These are phyloP conservation scores for Dascyllus trimaculatus DNA, from an alignment of 2,113 vertebrate genomes.

Conservation along the genomic window DNA sequence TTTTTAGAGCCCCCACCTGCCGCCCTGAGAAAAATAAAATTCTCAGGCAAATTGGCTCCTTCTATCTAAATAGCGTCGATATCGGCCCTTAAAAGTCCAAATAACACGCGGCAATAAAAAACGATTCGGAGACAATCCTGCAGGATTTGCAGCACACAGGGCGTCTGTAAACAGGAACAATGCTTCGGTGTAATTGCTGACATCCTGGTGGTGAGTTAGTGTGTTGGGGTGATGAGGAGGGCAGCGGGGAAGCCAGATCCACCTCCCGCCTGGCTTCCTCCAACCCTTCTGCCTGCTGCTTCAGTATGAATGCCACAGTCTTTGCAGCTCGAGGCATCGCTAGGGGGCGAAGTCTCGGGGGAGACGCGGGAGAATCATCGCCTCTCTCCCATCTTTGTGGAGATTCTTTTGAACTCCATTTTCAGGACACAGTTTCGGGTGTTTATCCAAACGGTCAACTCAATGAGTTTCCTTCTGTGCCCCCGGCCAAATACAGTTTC, in stretches of 20 bases:
- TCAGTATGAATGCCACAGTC: slow-evolving; percentile 34
- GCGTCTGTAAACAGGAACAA: slow-evolving; percentile 28
- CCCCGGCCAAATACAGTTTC: background rate
- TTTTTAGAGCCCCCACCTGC: slow-evolving; percentile 37
- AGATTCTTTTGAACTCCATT: slow-evolving; percentile 5
- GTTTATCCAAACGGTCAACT: background rate
- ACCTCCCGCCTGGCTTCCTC: slow-evolving; percentile 33
- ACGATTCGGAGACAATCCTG: slow-evolving; percentile 6
- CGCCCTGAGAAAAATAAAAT: slow-evolving; percentile 25
- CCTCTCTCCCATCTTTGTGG: slow-evolving; percentile 9
- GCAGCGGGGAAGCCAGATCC: slow-evolving; percentile 33
- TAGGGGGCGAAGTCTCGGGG: slow-evolving; percentile 46
- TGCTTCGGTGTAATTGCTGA: slow-evolving; percentile 17
- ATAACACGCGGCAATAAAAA: slow-evolving; percentile 30
- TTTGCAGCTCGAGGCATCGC: slow-evolving; percentile 49
- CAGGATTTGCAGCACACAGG: slow-evolving; percentile 32
- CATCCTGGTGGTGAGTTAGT: slow-evolving; percentile 16
- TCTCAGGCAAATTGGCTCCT: slow-evolving; percentile 28
- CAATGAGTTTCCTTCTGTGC: slow-evolving; percentile 3
- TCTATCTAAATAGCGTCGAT: slow-evolving; percentile 42
- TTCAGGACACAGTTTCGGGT: background rate
- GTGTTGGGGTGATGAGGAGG: slow-evolving; percentile 29
- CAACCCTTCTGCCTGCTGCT: slow-evolving; percentile 46
- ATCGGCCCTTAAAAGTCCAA: slow-evolving; percentile 22
- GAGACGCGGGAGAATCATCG: slow-evolving; percentile 16